A percentile compares a stretch with the other conserved stretches of the same genome.
Conservation (phyloP, 64 coral and sea anemone species). For the Anthopleura sola region DNA sequence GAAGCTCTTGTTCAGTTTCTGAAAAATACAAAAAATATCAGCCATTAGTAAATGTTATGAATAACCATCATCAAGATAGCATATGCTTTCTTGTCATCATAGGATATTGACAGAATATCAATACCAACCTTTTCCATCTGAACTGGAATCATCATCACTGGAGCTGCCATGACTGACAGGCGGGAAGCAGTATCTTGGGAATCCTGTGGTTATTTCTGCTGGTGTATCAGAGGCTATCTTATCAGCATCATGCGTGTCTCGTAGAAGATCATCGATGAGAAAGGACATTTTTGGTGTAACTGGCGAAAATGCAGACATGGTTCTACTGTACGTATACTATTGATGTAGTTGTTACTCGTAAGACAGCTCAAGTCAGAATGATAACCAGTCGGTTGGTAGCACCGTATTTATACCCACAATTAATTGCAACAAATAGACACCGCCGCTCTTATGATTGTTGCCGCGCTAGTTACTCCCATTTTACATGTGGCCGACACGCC, state of each 20-base stretch:
- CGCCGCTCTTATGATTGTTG: not conserved
- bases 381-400: not conserved
- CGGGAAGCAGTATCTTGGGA: not conserved
- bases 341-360: not conserved
- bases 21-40: not conserved
- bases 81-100: too few species aligned
- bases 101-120: too few species aligned
- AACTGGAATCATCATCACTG: constrained; percentile 3
- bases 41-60: too few species aligned
- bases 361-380: not conserved
- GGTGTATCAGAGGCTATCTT: not conserved
- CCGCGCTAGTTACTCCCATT: not conserved
- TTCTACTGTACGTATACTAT: too few species aligned
- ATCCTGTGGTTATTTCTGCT: not conserved
- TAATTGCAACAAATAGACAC: not conserved
- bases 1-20: not conserved
- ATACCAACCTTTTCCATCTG: not conserved
- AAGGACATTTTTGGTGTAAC: not conserved
- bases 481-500: not conserved
- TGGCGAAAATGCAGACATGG: not conserved
- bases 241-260: not conserved
- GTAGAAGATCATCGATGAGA: constrained; percentile 10
- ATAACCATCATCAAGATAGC: too few species aligned
- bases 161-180: not conserved
- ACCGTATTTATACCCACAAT: not conserved